Evolutionary conservation across 1,140 invertebrate genomes (phyloP).

Genomic region (Artemia franciscana): DNA sequence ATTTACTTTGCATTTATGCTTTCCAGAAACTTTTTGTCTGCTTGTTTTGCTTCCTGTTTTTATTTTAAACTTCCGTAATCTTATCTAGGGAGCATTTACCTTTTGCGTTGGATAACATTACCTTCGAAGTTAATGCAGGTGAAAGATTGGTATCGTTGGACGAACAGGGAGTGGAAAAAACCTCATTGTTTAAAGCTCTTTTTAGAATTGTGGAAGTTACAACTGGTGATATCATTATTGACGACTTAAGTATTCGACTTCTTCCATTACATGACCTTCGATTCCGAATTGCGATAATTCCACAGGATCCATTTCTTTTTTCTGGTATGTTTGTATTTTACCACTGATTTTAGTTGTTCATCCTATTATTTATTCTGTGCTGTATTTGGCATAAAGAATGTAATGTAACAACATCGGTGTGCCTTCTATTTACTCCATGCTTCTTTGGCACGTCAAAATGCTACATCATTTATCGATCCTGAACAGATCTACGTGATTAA

Average conservation of each 20-base stretch:
- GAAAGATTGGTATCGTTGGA: conserved; percentile 74
- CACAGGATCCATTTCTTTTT: conserved; percentile 85
- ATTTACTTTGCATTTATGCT: not conserved
- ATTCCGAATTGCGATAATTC: conserved; percentile 64
- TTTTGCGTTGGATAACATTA: conserved; percentile 39
- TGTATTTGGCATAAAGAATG: too few relatives aligned
- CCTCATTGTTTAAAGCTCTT: conserved; percentile 51
- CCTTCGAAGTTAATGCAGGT: conserved; percentile 43
- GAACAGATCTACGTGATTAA: too few relatives aligned
- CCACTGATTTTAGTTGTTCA: too few relatives aligned
- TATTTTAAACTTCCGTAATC: conserved; percentile 10
- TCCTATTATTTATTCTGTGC: too few relatives aligned
- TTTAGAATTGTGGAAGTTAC: conserved; percentile 45
- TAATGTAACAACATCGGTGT: too few relatives aligned
- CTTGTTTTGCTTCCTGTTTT: conserved; percentile 5
- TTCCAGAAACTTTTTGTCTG: conserved; percentile 1
- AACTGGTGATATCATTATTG: conserved; percentile 47
- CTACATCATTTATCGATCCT: too few relatives aligned
- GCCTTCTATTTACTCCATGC: too few relatives aligned
- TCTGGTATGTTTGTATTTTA: conserved; percentile 14
- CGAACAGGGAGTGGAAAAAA: conserved; percentile 79
- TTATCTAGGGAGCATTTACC: conserved; percentile 34
- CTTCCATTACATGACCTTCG: conserved; percentile 43
- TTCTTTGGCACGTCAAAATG: too few relatives aligned
- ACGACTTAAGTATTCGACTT: conserved; percentile 49